Evolutionary conservation across 2,113 vertebrate genomes (phyloP), one percentile per base, ranked within the genome.

Genomic region (Promerops cafer): DNA sequence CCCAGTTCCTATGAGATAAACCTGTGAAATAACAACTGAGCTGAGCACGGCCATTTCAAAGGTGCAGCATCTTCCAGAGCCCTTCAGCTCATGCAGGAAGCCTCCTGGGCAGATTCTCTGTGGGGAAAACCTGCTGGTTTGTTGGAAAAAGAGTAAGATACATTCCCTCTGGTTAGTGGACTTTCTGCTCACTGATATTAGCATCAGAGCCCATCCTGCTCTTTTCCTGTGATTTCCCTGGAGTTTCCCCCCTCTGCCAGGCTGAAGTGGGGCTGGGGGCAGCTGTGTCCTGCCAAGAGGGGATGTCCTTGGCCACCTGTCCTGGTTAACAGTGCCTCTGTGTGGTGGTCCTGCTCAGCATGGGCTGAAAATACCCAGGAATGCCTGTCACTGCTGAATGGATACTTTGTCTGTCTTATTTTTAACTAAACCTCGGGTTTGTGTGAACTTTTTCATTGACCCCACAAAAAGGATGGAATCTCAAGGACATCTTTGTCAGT

Each of bases 401-500:
- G 33, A 2, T 52, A 9, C 68, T 66, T 88, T 53, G 35, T 74
- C 44, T 83, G 39, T 17, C n/a, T 80, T 44, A 19, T 60, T 81
- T 93, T 89, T 76, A 68, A 61, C 30, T 27, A 45, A 91, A 75
- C 27, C 45, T 81, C 0, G 1, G 2, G 16, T 50, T 87, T 93
- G 11, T 59, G 47, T 60, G 52, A 0, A 39, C 64, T 47, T 89
- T 70, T 53, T 39, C 24, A 5, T 3, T 39, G 66, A 31, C 52
- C 47, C 61, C 14, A 16, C 8, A 18, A 14, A 77, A 59, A 21
- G 12, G 20, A 6, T 77, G 70, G 82, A 64, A 49, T 84, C 72
- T 47, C 56, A 94, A 89, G 65, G 74, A 71, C 47, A 9, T 52
- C 60, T 92, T 89, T 90, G 76, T 90, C 60, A 49, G 60, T 1